phyloP scores from a whole-genome alignment of 2,888 invertebrate genomes.

The Limnephilus lunatus region DNA sequence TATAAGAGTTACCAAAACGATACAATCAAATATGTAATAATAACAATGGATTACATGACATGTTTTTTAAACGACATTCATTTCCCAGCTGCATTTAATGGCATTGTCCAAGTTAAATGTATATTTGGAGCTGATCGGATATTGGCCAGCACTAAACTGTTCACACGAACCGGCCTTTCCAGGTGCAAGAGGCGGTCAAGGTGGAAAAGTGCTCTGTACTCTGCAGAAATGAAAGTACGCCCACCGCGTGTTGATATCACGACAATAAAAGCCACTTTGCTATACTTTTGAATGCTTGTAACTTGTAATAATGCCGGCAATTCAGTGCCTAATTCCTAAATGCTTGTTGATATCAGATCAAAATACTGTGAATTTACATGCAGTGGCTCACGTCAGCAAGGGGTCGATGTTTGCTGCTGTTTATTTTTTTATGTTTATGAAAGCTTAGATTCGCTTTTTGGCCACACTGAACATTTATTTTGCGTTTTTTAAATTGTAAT shows the following conservation, averaged over 20 bases:
- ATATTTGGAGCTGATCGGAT: not conserved
- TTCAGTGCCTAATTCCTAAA: not conserved
- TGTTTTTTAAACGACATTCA: not conserved
- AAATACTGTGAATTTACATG: not conserved
- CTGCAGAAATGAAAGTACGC: conserved; percentile 39
- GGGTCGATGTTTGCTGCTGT: not conserved
- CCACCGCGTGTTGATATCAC: not conserved
- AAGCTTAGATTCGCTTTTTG: not conserved
- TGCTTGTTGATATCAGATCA: not conserved
- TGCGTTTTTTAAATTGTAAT: too few relatives aligned
- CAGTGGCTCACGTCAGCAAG: not conserved
- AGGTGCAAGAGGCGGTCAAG: conserved; percentile 39
- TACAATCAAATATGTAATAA: not conserved
- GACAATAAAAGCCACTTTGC: not conserved
- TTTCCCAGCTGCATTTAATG: not conserved
- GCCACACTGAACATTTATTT: too few relatives aligned
- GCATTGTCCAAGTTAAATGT: not conserved
- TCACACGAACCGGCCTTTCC: conserved; percentile 35
- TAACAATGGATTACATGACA: not conserved
- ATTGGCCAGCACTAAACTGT: not conserved
- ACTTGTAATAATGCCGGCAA: not conserved
- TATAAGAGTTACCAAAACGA: not conserved
- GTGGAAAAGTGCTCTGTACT: not conserved
- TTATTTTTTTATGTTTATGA: not conserved
- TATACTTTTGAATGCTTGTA: not conserved